These are phyloP conservation scores for Mycetomoellerius zeteki DNA, from an alignment of 1,140 invertebrate species.

Conservation along the genomic window DNA sequence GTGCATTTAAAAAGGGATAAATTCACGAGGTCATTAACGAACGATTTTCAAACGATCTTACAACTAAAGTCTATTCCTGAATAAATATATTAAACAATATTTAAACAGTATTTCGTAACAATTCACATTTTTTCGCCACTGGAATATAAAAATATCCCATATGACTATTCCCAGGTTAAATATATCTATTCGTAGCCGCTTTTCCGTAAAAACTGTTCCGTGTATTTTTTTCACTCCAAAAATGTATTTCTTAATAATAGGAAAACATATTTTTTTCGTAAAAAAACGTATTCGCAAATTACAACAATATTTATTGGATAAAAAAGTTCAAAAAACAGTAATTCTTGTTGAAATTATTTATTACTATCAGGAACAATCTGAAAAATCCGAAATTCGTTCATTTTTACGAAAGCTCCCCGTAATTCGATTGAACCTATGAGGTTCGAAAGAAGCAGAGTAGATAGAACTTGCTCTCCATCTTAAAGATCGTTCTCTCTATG, in stretches of 20 bases:
- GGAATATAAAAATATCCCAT: no score
- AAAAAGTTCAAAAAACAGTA: neutral
- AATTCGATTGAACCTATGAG: conserved; percentile 1
- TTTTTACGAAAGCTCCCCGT: neutral
- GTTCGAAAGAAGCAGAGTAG: neutral
- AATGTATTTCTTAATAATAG: neutral
- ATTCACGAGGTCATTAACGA: no score
- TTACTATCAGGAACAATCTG: neutral
- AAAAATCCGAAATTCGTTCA: neutral
- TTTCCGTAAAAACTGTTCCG: neutral
- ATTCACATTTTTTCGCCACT: no score
- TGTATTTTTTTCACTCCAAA: neutral
- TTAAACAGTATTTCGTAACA: no score
- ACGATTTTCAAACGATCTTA: no score
- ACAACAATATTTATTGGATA: neutral
- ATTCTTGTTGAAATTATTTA: neutral
- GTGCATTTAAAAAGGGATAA: no score
- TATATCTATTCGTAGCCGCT: neutral
- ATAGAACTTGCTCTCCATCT: neutral
- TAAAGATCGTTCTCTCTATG: conserved; percentile 20
- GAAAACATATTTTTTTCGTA: neutral
- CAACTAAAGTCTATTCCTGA: no score
- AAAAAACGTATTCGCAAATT: neutral
- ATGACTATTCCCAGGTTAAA: neutral
- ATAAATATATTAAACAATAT: no score